A percentile compares a stretch with the other conserved stretches of the same genome.
These are phyloP conservation scores for Morinoia aosen DNA, from an alignment of 2,888 invertebrate species.

Conservation along the genomic window DNA sequence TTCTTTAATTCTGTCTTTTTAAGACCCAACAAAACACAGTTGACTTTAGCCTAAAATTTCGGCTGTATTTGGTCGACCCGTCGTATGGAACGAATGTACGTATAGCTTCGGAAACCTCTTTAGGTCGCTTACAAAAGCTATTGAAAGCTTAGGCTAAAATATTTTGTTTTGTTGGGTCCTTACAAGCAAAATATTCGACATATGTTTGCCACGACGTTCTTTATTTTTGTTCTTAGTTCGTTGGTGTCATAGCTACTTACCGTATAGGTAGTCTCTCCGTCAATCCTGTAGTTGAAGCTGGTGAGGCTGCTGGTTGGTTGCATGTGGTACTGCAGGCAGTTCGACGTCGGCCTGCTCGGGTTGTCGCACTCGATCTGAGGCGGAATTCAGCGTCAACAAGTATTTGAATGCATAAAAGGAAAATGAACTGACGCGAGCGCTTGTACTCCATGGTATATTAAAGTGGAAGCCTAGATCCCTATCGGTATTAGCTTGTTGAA, in stretches of 20 bases:
- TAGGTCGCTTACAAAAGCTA: too few species aligned
- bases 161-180: too few species aligned
- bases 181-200: too few species aligned
- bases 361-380: slow-evolving; percentile 61
- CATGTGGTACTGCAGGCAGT: slow-evolving; percentile 69
- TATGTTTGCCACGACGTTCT: too few species aligned
- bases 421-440: background rate
- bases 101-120: too few species aligned
- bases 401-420: background rate
- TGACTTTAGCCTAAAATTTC: too few species aligned
- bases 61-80: too few species aligned
- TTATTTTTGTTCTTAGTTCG: too few species aligned
- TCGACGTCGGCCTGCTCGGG: slow-evolving; percentile 67
- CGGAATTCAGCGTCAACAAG: background rate
- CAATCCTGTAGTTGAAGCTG: slow-evolving; percentile 68
- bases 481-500: background rate
- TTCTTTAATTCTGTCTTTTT: too few species aligned
- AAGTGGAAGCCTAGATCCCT: background rate
- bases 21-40: too few species aligned
- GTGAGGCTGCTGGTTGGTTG: slow-evolving; percentile 68
- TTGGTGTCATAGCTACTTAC: background rate
- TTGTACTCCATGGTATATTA: background rate
- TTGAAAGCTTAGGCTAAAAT: too few species aligned
- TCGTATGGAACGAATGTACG: too few species aligned
- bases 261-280: slow-evolving; percentile 46